These are phyloP conservation scores for Colius striatus DNA, from an alignment of 2,113 vertebrate species.

Conservation along the genomic window DNA sequence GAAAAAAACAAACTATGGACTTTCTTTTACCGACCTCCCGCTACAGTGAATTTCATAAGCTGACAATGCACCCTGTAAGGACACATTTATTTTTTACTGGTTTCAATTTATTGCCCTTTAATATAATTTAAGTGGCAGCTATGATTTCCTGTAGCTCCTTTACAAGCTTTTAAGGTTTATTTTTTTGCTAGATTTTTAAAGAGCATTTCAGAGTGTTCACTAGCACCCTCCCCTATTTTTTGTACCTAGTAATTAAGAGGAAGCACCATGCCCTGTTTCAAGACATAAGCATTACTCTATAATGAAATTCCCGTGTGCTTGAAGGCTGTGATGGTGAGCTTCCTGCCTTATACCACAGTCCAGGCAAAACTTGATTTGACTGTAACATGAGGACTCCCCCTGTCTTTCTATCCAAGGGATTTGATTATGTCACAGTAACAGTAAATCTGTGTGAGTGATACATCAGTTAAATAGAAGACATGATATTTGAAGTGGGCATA, in stretches of 20 bases:
- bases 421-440: not conserved
- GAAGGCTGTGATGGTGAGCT: not conserved
- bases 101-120: constrained; percentile 68
- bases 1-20: constrained; percentile 45
- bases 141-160: constrained; percentile 50
- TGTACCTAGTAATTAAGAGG: not conserved
- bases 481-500: rapidly evolving
- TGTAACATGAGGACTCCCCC: rapidly evolving
- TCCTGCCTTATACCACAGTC: not conserved
- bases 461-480: rapidly evolving
- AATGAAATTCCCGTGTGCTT: not conserved
- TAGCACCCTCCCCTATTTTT: not conserved
- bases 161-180: constrained; percentile 54
- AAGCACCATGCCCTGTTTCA: not conserved
- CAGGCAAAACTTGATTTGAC: not conserved
- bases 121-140: constrained; percentile 64
- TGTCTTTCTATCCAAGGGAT: not conserved
- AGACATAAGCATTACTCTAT: not conserved
- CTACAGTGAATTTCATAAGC: constrained; percentile 65
- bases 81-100: constrained; percentile 66
- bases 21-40: constrained; percentile 49
- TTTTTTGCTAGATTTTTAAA: constrained; percentile 27
- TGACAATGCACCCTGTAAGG: constrained; percentile 58
- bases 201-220: not conserved
- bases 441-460: not conserved